These are phyloP conservation scores for Leptopilina boulardi DNA, from an alignment of 1,140 invertebrate species.

Conservation along the genomic window DNA sequence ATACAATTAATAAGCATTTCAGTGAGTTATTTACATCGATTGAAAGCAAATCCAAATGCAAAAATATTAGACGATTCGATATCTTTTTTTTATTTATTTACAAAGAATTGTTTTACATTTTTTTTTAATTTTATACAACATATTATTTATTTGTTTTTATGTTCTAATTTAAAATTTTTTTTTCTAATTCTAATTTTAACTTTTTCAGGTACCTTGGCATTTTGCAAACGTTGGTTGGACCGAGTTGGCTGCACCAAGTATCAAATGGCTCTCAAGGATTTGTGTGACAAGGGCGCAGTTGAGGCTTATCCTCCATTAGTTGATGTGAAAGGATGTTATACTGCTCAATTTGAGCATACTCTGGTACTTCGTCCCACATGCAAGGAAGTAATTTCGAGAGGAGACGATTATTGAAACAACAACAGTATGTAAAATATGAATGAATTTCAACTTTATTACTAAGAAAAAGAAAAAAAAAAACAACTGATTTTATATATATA, in stretches of 20 bases:
- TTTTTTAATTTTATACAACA: conserved; percentile 1
- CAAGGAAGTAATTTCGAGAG: conserved; percentile 98
- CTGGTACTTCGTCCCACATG: conserved; percentile 98
- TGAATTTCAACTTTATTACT: conserved; percentile 44
- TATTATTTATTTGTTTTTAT: conserved; percentile 22
- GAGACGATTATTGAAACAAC: conserved; percentile 92
- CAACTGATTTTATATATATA: conserved; percentile 14
- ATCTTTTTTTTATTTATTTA: too few species aligned
- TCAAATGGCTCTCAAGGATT: conserved; percentile 98
- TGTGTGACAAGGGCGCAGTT: conserved; percentile 97
- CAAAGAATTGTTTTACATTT: too few species aligned
- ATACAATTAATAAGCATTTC: conserved; percentile 98
- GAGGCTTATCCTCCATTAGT: conserved; percentile 99
- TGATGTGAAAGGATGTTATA: conserved; percentile 98
- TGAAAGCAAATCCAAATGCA: too few species aligned
- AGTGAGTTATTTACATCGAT: conserved; percentile 65
- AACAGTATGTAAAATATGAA: conserved; percentile 12
- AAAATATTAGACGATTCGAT: too few species aligned
- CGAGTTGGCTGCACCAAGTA: conserved; percentile 97
- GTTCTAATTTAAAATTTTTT: conserved; percentile 19
- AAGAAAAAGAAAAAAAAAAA: too few species aligned
- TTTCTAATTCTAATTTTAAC: conserved; percentile 35
- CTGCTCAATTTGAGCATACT: conserved; percentile 99
- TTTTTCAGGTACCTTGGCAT: conserved; percentile 89
- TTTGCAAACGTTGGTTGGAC: conserved; percentile 99